Base-by-base conservation (phyloP, 2,113 vertebrate genomes). In the Oceanites oceanicus region DNA sequence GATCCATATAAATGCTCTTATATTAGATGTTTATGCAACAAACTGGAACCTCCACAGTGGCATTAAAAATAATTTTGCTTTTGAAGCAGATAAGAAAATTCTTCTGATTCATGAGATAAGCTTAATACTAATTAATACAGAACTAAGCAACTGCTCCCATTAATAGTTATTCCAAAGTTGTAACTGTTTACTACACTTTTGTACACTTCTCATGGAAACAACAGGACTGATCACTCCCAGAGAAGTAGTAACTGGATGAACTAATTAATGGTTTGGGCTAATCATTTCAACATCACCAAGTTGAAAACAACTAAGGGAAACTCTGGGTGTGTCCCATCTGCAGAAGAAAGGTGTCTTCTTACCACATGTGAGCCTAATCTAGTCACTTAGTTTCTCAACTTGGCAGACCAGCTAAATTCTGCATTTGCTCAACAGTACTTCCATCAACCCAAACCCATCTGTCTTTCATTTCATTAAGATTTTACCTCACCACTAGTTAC, bases 251-350 rank as follows among this genome's bases (percentile, higher is more conserved):
- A 90, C 73, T 63, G 42, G 44, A 85, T 56, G 53, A 95, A 89
- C 21, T 80, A 91, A 88, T 70, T 73, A 87, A 74, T 88, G 38
- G 20, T 77, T 92, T 80, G 19, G 22, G 55, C 59, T 74, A n/a
- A 63, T 74, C 49, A 67, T 94, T 95, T 76, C 91, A 88, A 83
- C 72, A 86, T 49, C 75, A 44, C 2, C 8, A 23, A 20, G 20
- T 88, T 56, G 80, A 76, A 88, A 94, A 83, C 67, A 91, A 88
- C 61, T 63, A 49, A 83, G 73, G 34, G 47, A 96, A 94, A 87
- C 27, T 66, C 68, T 63, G 76, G 80, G 89, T 86, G 83, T 67
- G 66, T 30, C 63, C 47, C 56, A 88, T 14, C 44, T 44, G 65
- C 55, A 70, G 55, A 85, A 77, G 30, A 91, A 74, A 83, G 50